Evolutionary conservation across 2,888 invertebrate genomes (phyloP), one percentile per base, ranked within the genome.

Genomic region (Leucophenga maculata): DNA sequence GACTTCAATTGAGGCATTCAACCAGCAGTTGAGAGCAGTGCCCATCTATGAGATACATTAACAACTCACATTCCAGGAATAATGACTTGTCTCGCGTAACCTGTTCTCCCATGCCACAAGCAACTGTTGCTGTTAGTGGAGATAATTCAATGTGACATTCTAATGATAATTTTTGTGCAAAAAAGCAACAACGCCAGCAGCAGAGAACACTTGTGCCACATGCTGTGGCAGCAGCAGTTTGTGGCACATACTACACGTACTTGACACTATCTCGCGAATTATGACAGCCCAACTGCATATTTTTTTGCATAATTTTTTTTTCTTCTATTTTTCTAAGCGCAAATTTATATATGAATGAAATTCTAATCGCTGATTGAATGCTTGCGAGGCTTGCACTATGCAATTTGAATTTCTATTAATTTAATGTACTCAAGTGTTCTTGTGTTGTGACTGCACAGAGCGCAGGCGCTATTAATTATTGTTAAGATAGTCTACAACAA

Each of bases 381-480:
- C 39, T 8, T 39, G 8, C 8, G 8, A n/a, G n/a, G 39, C 39
- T 39, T 39, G 8, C 39, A 39, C 39, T 39, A 39, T 11, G 50
- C 50, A 73, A 78, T 80, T 81, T 82, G 82, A 81, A 83, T 76
- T 82, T 82, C 75, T 80, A 82, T 80, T 82, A 80, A 75, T 77
- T 75, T 82, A 80, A 80, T 83, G 39, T 11, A 39, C 39, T 81
- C 26, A 26, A 26, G 80, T 75, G 81, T 69, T 72, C n/a, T n/a
- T 59, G n/a, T 39, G 39, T 39, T 39, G 39, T 39, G 39, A 16
- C 39, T 39, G 39, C 13, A 39, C 26, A 14, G 9, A 39, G 39
- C 32, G n/a, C 18, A 13, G 16, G 39, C 16, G 11, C 39, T 11
- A 39, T 60, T 60, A 60, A 60, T 60, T 60, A 60, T 60, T 60